Conservation (phyloP, 2,888 invertebrate species). For the Mamestra brassicae region DNA sequence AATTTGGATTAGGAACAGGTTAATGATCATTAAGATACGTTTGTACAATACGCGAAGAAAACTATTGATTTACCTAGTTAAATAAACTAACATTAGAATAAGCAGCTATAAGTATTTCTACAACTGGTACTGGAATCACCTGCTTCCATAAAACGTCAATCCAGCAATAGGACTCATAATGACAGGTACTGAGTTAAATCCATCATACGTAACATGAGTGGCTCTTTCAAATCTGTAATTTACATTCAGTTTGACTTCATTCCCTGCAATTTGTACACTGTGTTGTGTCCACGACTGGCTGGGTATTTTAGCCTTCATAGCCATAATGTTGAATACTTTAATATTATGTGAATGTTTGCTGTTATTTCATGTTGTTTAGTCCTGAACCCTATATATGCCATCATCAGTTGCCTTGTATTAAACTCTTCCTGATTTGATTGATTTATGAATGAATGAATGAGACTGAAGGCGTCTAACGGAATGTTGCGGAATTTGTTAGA, state of each 20-base stretch:
- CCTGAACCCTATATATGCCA: neutral
- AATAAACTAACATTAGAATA: slow-evolving; percentile 1
- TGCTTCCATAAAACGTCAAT: slow-evolving; percentile 12
- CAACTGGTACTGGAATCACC: slow-evolving; percentile 14
- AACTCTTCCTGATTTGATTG: too few relatives aligned
- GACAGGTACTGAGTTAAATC: slow-evolving; percentile 21
- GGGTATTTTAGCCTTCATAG: neutral
- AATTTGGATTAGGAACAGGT: neutral
- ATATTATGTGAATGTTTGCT: neutral
- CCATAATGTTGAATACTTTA: neutral
- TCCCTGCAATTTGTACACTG: slow-evolving; percentile 9
- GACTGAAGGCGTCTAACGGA: too few relatives aligned
- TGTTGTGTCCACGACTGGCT: neutral
- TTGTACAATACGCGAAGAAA: neutral
- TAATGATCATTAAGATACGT: neutral
- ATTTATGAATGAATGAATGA: too few relatives aligned
- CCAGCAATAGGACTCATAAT: slow-evolving; percentile 15
- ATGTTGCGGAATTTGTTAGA: too few relatives aligned
- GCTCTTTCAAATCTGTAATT: slow-evolving; percentile 26
- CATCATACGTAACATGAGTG: slow-evolving; percentile 2
- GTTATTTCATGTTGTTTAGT: neutral
- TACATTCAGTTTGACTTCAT: slow-evolving; percentile 27
- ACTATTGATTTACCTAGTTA: neutral
- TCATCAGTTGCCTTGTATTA: neutral
- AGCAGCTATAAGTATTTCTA: slow-evolving; percentile 7